Evolutionary conservation across 2,113 vertebrate species (phyloP).

Genomic region (Tetrao urogallus): DNA sequence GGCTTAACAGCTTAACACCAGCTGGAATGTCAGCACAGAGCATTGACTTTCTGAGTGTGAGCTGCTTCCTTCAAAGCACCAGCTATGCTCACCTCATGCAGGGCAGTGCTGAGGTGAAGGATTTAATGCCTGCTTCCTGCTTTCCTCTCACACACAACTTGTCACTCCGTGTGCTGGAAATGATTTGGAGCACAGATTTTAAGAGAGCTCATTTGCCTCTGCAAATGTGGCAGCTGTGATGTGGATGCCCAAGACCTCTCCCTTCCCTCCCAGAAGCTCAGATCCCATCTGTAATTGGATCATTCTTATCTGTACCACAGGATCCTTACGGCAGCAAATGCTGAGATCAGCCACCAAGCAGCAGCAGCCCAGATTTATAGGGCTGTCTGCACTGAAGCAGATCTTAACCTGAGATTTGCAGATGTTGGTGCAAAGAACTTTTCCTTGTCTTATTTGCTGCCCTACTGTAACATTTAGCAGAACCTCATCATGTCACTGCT

Average conservation of each 20-base stretch:
- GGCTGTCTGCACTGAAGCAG: slow-evolving; percentile 16
- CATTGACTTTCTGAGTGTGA: neutral
- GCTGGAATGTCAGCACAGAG: neutral
- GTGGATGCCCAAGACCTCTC: neutral
- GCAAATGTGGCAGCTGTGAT: slow-evolving; percentile 1
- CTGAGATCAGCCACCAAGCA: neutral
- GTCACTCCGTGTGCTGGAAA: neutral
- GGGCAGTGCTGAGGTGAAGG: neutral
- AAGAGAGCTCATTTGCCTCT: neutral
- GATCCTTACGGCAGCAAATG: slow-evolving; percentile 5
- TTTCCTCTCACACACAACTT: neutral
- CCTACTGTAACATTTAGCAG: neutral
- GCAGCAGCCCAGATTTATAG: slow-evolving; percentile 38
- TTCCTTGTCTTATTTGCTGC: neutral
- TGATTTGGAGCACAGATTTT: neutral
- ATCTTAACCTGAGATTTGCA: slow-evolving; percentile 48
- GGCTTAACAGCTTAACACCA: too few relatives aligned
- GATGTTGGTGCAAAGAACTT: neutral
- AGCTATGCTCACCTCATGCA: neutral
- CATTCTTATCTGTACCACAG: slow-evolving; percentile 27
- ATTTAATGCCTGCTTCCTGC: neutral
- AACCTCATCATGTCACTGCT: neutral
- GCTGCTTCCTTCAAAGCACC: neutral
- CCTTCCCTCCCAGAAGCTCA: neutral
- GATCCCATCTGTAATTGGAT: slow-evolving; percentile 43